Conservation (phyloP, 1,140 invertebrate species). For the Zelostemma sp. region DNA sequence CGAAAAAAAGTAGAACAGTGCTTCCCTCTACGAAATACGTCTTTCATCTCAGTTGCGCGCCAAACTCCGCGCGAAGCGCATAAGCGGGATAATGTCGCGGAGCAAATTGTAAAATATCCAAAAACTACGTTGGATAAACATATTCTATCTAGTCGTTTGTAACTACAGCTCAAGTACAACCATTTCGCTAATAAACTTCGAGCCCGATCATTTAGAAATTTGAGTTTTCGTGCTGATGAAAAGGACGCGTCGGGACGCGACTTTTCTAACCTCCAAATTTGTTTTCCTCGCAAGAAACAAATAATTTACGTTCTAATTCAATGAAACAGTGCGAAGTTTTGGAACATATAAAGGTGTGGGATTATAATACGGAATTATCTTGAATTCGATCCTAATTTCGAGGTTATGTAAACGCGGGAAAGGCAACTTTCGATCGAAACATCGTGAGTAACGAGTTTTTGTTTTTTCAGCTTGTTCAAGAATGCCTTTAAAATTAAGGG, state of each 20-base stretch:
- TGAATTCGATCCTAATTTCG: neutral
- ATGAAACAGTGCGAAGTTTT: neutral
- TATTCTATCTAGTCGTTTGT: neutral
- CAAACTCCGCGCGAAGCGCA: slow-evolving; percentile 30
- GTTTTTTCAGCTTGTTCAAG: slow-evolving; percentile 60
- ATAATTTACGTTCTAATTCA: neutral
- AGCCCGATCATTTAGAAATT: neutral
- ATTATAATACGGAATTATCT: neutral
- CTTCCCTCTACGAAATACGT: too few species aligned
- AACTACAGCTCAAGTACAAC: neutral
- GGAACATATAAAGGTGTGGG: neutral
- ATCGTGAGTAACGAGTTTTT: slow-evolving; percentile 11
- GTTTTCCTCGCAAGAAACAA: neutral
- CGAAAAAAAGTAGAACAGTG: neutral
- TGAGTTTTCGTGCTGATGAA: neutral
- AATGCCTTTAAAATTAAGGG: slow-evolving; percentile 62
- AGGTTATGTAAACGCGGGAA: neutral
- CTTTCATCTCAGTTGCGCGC: slow-evolving; percentile 45
- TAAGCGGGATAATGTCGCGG: slow-evolving; percentile 2
- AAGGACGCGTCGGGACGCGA: neutral
- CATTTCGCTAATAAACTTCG: neutral
- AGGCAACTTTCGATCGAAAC: neutral
- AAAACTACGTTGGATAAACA: neutral
- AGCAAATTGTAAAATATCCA: neutral
- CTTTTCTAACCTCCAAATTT: neutral